Evolutionary conservation across 2,888 invertebrate species (phyloP), one percentile per base, ranked within the genome.

Genomic region (Agriotes lineatus): DNA sequence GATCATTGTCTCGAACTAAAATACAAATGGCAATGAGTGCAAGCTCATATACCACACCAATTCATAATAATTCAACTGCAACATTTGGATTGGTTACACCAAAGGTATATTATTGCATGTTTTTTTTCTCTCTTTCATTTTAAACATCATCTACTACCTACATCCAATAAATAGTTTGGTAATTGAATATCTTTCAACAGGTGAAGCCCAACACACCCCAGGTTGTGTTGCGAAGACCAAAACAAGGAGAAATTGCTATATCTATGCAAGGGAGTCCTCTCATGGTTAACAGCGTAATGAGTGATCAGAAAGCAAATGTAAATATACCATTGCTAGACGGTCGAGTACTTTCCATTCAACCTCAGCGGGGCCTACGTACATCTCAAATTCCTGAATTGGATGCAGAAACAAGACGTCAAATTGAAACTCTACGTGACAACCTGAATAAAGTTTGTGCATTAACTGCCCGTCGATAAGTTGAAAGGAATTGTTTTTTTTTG

Each of bases 241-340:
- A 87, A 1, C 85, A 86, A 71, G 90, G 90, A 0, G 91, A 91
- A 84, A 88, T 90, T 85, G 90, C 89, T 6, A 84, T 91, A 1
- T 91, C 91, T 65, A 87, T 90, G 86, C 87, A 89, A 3, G 91
- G 91, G 5, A 91, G 91, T 60, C 91, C 91, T 0, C 83, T 91
- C 44, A 83, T 90, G 81, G 88, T 89, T 45, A 87, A 88, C 0
- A 81, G 81, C 1, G 76, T 83, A 9, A 72, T 82, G 0, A 81
- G 84, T 0, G 88, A 90, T 14, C 85, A 86, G 35, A 86, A 85
- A 69, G 89, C 90, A 0, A 91, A 90, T 80, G 87, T 91, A 75
- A 91, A 90, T 80, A 90, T 91, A n/a, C 87, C 90, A 0, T 83
- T 91, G 0, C 79, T 84, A 16, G 89, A 91, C 78, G 91, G 91